Base-by-base conservation (phyloP, 1,140 invertebrate genomes). In the Hormaphis cornu region DNA sequence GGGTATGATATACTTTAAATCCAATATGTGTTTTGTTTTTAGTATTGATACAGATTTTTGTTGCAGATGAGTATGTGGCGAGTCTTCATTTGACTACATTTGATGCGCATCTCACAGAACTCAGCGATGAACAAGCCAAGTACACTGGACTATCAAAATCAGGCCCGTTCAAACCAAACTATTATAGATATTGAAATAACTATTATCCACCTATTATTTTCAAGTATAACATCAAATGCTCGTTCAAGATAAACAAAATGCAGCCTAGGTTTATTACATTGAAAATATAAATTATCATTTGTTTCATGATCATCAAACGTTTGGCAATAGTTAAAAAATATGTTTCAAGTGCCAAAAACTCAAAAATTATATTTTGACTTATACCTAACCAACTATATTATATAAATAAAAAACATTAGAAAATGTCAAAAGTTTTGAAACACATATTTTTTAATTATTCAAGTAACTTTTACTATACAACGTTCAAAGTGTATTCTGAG, bases 151-250 rank as follows among this genome's bases (percentile, higher is more conserved):
- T 98, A 20, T 95, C 93, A 77, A 98, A 97, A 83, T 90, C 93
- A 71, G 95, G 96, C 59, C 95, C 95, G 71, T 98, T 98, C 80
- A 98, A 98, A 80, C 95, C 95, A 73, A 97, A 97, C 79, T 97
- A 97, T 80, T 98, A 98, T 79, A 87, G 95, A 86, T 98, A 71
- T 54, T 71, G 8, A 66, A 35, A 22, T 8, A 18, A 44, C n/a
- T n/a, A n/a, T n/a, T n/a, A n/a, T n/a, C n/a, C n/a, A n/a, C n/a
- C n/a, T n/a, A 20, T 16, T 1, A 44, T 20, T 1, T 20, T 44
- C 20, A 7, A 20, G 9, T 20, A 14, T 7, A 4, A 44, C 8
- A 20, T 14, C 9, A n/a, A 18, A 33, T 12, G 3, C 30, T 54
- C 10, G 30, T 35, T 54, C n/a, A 35, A 7, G 20, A 14, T 0